A percentile compares a stretch with the other conserved stretches of the same genome.
phyloP scores from a whole-genome alignment of 2,888 invertebrate genomes.

The Trachelus tabidus region DNA sequence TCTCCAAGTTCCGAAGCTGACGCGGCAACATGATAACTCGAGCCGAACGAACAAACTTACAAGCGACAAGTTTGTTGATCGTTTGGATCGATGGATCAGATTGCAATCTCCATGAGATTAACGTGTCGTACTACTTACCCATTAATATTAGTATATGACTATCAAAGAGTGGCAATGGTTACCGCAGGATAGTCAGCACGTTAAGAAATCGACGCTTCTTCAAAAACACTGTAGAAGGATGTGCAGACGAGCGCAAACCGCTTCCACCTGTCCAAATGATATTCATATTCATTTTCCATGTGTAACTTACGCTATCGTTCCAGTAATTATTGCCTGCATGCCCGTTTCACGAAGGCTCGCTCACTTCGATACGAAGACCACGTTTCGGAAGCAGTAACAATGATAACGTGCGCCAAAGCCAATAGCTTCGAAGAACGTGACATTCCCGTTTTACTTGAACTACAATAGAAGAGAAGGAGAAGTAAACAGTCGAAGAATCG shows the following conservation, averaged over 20 bases:
- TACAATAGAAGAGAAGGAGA: background rate
- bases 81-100: slow-evolving; percentile 63
- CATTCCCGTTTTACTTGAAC: background rate
- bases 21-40: slow-evolving; percentile 59
- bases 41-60: slow-evolving; percentile 66
- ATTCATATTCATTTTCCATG: slow-evolving; percentile 50
- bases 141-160: background rate
- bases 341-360: slow-evolving; percentile 40
- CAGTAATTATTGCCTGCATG: slow-evolving; percentile 52
- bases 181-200: background rate
- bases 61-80: slow-evolving; percentile 63
- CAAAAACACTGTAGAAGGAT: background rate
- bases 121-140: background rate
- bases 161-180: background rate
- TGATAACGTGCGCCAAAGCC: slow-evolving; percentile 42
- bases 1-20: background rate
- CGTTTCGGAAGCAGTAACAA: slow-evolving; percentile 42
- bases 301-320: slow-evolving; percentile 43
- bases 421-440: slow-evolving; percentile 33
- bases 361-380: slow-evolving; percentile 49
- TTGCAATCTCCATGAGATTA: slow-evolving; percentile 11
- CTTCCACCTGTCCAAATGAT: slow-evolving; percentile 57
- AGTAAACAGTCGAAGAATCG: background rate
- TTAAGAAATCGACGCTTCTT: background rate
- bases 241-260: slow-evolving; percentile 27